Percentiles rank a stretch among this genome's conserved stretches.
Conservation (phyloP, 2,888 invertebrate genomes). For the Andrena trimmerana region DNA sequence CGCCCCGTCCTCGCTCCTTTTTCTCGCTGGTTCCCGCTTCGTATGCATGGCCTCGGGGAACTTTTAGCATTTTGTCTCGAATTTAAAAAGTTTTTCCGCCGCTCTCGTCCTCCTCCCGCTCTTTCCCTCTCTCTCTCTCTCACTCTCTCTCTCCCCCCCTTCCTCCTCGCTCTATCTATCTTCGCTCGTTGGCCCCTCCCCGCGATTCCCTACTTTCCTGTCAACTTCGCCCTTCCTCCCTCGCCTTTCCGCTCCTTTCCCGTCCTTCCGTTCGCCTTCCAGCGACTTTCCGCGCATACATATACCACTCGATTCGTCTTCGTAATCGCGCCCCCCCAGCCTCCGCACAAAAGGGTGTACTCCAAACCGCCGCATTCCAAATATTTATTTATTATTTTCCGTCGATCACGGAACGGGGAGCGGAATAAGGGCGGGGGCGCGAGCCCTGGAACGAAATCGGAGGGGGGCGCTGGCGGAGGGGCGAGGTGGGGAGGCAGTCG, state of each 20-base stretch:
- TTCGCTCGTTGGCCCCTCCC: neutral
- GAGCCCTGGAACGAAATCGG: neutral
- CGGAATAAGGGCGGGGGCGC: neutral
- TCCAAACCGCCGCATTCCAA: neutral
- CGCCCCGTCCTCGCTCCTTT: constrained; percentile 61
- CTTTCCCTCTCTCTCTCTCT: neutral
- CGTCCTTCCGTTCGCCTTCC: constrained; percentile 34
- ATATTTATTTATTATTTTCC: constrained; percentile 13
- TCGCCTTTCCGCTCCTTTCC: constrained; percentile 5
- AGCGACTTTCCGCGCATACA: constrained; percentile 34
- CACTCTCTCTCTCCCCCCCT: neutral
- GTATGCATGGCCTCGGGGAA: constrained; percentile 81
- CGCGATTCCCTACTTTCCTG: constrained; percentile 25
- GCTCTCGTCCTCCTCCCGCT: constrained; percentile 36
- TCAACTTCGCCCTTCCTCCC: constrained; percentile 19
- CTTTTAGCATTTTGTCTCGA: constrained; percentile 83
- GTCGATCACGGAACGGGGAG: neutral
- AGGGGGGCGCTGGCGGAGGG: too few relatives aligned
- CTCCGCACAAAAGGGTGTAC: neutral
- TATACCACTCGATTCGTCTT: constrained; percentile 44
- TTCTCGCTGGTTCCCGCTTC: constrained; percentile 73
- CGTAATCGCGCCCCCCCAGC: constrained; percentile 29
- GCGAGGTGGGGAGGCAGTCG: neutral
- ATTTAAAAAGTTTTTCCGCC: constrained; percentile 81
- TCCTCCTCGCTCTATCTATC: constrained; percentile 6